phyloP scores from a whole-genome alignment of 2,888 invertebrate genomes.

The Carpatolechia fugitivella region DNA sequence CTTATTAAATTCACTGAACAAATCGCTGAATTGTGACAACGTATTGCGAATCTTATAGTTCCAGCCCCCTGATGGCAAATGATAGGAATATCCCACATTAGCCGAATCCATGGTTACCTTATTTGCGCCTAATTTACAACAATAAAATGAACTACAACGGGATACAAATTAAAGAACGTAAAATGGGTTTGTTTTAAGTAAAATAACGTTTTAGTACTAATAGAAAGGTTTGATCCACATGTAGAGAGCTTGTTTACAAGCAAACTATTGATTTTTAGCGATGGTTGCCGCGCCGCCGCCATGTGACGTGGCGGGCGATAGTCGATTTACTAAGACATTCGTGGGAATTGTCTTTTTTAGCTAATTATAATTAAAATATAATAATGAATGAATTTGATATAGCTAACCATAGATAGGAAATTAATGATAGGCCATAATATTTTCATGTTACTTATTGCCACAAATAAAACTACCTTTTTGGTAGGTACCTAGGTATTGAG shows the following conservation, averaged over 20 bases:
- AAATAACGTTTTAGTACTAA: constrained; percentile 41
- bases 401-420: no score
- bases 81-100: constrained; percentile 90
- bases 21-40: constrained; percentile 92
- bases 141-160: constrained; percentile 22
- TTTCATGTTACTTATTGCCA: no score
- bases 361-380: no score
- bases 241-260: constrained; percentile 71
- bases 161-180: constrained; percentile 30
- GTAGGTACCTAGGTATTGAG: no score
- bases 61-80: constrained; percentile 89
- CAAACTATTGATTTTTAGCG: constrained; percentile 65
- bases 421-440: no score
- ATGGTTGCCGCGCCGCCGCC: neutral
- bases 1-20: constrained; percentile 97
- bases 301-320: neutral
- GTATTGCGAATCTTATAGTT: constrained; percentile 87
- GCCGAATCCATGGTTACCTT: constrained; percentile 69
- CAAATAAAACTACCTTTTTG: no score
- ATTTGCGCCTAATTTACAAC: constrained; percentile 25
- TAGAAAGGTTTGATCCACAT: constrained; percentile 52
- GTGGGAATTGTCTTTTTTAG: no score
- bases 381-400: no score
- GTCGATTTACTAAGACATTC: neutral
- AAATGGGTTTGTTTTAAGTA: constrained; percentile 44